Conservation (phyloP, 2,888 invertebrate species). For the Eupeodes luniger region DNA sequence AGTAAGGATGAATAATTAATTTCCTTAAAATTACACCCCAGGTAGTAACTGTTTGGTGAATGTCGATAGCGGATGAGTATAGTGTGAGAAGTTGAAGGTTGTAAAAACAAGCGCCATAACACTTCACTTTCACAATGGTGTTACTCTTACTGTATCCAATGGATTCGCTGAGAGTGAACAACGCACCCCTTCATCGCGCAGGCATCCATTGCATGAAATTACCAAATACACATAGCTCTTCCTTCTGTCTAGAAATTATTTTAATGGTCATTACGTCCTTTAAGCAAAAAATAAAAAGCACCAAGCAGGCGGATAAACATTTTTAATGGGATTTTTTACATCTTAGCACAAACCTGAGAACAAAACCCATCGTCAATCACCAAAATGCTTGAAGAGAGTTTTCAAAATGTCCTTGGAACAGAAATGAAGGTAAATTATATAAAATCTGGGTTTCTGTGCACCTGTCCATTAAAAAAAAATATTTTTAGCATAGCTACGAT, state of each 20-base stretch:
- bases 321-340: constrained; percentile 70
- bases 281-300: constrained; percentile 49
- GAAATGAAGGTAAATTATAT: not conserved
- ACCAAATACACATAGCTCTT: constrained; percentile 43
- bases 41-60: constrained; percentile 59
- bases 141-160: constrained; percentile 53
- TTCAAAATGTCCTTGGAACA: constrained; percentile 10
- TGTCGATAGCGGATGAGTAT: constrained; percentile 13
- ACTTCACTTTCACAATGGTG: constrained; percentile 28
- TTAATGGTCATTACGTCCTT: constrained; percentile 80
- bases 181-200: constrained; percentile 70
- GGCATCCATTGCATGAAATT: constrained; percentile 50
- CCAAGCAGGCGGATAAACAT: constrained; percentile 32
- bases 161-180: constrained; percentile 60
- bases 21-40: constrained; percentile 74
- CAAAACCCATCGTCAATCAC: constrained; percentile 20
- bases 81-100: not conserved
- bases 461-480: not conserved
- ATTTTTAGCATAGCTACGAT: not conserved
- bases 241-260: constrained; percentile 77
- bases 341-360: constrained; percentile 32
- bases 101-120: constrained; percentile 40
- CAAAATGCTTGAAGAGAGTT: not conserved
- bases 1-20: constrained; percentile 75
- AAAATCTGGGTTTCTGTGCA: not conserved